A percentile compares a stretch with the other conserved stretches of the same genome.
phyloP scores from a whole-genome alignment of 2,797 vertebrate species.

The Sciaenops ocellatus region DNA sequence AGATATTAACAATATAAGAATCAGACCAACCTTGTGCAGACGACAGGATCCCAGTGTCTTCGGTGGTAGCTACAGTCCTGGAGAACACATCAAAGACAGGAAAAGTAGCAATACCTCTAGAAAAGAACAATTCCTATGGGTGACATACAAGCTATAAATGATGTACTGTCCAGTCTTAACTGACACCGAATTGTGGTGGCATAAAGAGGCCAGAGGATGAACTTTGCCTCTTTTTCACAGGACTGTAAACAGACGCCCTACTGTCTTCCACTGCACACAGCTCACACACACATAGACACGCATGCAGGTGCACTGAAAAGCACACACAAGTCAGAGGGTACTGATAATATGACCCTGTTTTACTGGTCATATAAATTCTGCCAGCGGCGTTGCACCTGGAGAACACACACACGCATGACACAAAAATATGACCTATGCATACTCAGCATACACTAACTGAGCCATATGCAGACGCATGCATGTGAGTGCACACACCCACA shows the following conservation, averaged over 20 bases:
- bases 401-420: slow-evolving; percentile 44
- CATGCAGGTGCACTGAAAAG: slow-evolving; percentile 57
- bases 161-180: slow-evolving; percentile 46
- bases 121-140: neutral
- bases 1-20: neutral
- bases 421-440: slow-evolving; percentile 22
- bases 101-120: neutral
- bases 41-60: neutral
- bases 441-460: slow-evolving; percentile 18
- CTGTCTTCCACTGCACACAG: slow-evolving; percentile 53
- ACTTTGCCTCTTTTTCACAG: slow-evolving; percentile 75
- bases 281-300: slow-evolving; percentile 38
- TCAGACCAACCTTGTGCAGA: neutral
- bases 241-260: slow-evolving; percentile 71
- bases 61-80: neutral
- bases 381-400: slow-evolving; percentile 59
- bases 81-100: neutral
- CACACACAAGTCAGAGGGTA: slow-evolving; percentile 63
- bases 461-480: slow-evolving; percentile 11
- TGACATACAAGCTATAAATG: slow-evolving; percentile 35
- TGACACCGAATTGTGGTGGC: slow-evolving; percentile 51
- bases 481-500: neutral
- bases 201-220: slow-evolving; percentile 65
- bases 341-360: slow-evolving; percentile 74
- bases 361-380: slow-evolving; percentile 66